Percentiles rank a stretch among this genome's conserved stretches.
These are phyloP conservation scores for Halocynthia roretzi DNA, from an alignment of 23 tunicate species.

Conservation along the genomic window DNA sequence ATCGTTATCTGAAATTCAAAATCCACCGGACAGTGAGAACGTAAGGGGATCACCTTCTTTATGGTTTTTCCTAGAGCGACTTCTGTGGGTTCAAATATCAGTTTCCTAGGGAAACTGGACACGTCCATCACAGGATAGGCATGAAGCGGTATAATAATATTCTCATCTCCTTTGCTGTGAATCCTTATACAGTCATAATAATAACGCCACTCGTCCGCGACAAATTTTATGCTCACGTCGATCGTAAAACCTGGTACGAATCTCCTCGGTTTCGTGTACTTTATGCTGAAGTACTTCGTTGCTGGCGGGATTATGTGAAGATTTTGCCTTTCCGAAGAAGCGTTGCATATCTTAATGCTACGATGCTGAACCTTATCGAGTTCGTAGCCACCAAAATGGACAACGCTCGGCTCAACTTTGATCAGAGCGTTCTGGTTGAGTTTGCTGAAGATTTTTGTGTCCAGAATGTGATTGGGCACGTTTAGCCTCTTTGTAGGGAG, in stretches of 20 bases:
- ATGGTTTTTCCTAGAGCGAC: constrained; percentile 42
- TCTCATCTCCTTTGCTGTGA: constrained; percentile 83
- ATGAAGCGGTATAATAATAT: constrained; percentile 79
- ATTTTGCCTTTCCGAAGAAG: constrained; percentile 59
- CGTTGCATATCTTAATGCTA: constrained; percentile 68
- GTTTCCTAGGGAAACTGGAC: constrained; percentile 61
- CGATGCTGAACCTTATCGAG: constrained; percentile 39
- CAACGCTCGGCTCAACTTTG: constrained; percentile 67
- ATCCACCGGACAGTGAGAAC: constrained; percentile 54
- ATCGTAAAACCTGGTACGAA: constrained; percentile 87
- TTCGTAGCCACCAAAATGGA: constrained; percentile 66
- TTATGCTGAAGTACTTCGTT: constrained; percentile 61
- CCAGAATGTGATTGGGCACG: constrained; percentile 75
- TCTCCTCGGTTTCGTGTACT: constrained; percentile 64
- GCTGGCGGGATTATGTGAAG: constrained; percentile 76
- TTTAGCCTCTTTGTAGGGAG: constrained; percentile 32
- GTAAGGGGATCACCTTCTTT: constrained; percentile 37
- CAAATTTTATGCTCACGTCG: constrained; percentile 49
- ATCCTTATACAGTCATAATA: constrained; percentile 83
- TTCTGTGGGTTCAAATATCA: constrained; percentile 36
- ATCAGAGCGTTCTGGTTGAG: constrained; percentile 60
- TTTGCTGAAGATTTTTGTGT: constrained; percentile 74
- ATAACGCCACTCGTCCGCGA: constrained; percentile 85
- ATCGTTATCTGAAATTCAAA: constrained; percentile 75
- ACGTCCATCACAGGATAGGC: constrained; percentile 87